phyloP scores from a whole-genome alignment of 2,888 invertebrate species.

The Rapana venosa region DNA sequence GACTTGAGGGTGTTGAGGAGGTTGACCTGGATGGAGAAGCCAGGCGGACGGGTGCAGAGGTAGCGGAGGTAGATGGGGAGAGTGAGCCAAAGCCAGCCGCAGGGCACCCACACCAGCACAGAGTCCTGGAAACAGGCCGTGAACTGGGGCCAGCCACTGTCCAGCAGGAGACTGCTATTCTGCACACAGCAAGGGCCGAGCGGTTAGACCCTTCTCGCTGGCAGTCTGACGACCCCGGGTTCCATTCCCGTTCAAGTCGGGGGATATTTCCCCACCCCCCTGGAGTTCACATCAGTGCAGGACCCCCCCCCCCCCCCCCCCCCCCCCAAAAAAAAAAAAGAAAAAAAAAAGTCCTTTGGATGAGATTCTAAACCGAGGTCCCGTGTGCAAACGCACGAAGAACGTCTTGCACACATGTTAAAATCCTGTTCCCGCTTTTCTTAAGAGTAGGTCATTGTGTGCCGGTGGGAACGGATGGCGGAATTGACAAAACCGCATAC shows the following conservation, averaged over 20 bases:
- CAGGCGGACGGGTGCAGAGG: slow-evolving; percentile 43
- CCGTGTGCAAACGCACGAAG: too few relatives aligned
- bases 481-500: too few relatives aligned
- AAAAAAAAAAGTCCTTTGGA: too few relatives aligned
- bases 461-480: too few relatives aligned
- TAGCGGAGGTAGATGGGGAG: slow-evolving; percentile 81
- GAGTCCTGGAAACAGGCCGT: slow-evolving; percentile 95
- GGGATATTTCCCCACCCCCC: neutral
- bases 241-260: neutral
- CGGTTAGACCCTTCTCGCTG: neutral
- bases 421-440: too few relatives aligned
- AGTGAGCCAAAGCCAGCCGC: slow-evolving; percentile 89
- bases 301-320: too few relatives aligned
- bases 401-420: too few relatives aligned
- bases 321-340: too few relatives aligned
- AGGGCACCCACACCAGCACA: slow-evolving; percentile 92
- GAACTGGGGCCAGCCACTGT: slow-evolving; percentile 83
- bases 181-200: slow-evolving; percentile 44
- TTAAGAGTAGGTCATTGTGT: too few relatives aligned
- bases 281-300: too few relatives aligned
- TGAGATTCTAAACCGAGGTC: too few relatives aligned
- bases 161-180: slow-evolving; percentile 61
- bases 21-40: slow-evolving; percentile 47
- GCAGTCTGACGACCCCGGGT: neutral
- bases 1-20: slow-evolving; percentile 51